Base-by-base conservation (phyloP, 2,113 vertebrate species). In the Megalops atlanticus region DNA sequence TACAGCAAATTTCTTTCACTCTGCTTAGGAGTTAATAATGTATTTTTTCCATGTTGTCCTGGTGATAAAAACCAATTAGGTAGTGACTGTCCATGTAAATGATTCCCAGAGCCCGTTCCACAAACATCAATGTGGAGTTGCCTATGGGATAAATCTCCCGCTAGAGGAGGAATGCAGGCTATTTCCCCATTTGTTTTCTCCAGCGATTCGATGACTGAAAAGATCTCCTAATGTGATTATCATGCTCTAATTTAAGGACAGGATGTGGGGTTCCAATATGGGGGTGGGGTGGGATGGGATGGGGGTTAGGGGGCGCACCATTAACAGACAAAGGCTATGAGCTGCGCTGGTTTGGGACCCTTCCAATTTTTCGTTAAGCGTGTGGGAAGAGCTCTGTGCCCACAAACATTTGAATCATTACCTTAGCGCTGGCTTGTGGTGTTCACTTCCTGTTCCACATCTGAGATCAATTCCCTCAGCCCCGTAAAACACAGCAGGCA, bases 401-500 rank as follows among this genome's bases (percentile, higher is more conserved):
- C 41, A 16, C 74, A 76, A 49, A 76, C 49, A 49, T 47, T 40
- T 76, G 43, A 76, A 45, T 76, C 74, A 76, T 49, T 76, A 27
- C 74, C n/a, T 76, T 45, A 47, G 43, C 45, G 15, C 18, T 47
- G 31, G 11, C 74, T 31, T 21, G n/a, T 72, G 35, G 38, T 27
- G 21, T 45, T 52, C 12, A n/a, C 18, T 58, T 77, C 76, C 36
- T 77, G 76, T 38, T 77, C 68, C 36, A 18, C 38, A 54, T 78
- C 21, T 64, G 54, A 64, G 6, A 38, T 78, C 6, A 39, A 14
- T 58, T 36, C 35, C 49, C 36, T 73, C 35, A 15, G 35, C 3
- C 35, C 33, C 35, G 68, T 15, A 78, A 68, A 76, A 21, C 7
- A 54, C 35, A 78, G 4, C 16, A 24, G 49, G 16, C 18, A 78